A percentile compares a stretch with the other conserved stretches of the same genome.
Conservation (phyloP, 1,140 invertebrate species). For the Scaptodrosophila lebanonensis region DNA sequence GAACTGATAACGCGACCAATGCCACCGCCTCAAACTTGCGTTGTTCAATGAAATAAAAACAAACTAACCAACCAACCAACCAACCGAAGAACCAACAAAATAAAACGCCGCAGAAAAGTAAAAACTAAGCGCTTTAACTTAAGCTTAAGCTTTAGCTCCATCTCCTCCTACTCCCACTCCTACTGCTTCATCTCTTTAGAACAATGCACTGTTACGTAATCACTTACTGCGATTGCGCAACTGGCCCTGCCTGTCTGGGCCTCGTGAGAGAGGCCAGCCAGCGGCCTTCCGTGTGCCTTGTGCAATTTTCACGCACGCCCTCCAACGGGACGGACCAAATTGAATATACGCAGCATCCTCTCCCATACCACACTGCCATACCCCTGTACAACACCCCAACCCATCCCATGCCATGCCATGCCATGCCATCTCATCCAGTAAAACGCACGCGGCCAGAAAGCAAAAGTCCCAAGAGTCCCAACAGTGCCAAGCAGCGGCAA, state of each 20-base stretch:
- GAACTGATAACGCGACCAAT: conserved; percentile 28
- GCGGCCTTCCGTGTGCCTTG: conserved; percentile 62
- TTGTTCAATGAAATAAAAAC: conserved; percentile 53
- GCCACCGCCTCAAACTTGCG: conserved; percentile 25
- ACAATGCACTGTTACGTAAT: conserved; percentile 71
- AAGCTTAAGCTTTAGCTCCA: neutral
- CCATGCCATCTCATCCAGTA: too few relatives aligned
- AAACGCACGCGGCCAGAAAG: neutral
- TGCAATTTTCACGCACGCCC: conserved; percentile 65
- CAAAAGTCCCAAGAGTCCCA: conserved; percentile 22
- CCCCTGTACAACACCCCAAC: too few relatives aligned
- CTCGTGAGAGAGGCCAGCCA: conserved; percentile 47
- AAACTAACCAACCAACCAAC: conserved; percentile 16
- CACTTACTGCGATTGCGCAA: conserved; percentile 68
- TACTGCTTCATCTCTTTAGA: too few relatives aligned
- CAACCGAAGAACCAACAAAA: conserved; percentile 7
- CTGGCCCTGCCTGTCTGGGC: conserved; percentile 24
- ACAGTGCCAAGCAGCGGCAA: neutral
- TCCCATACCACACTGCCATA: too few relatives aligned
- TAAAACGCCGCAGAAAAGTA: conserved; percentile 13
- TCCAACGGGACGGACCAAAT: conserved; percentile 32
- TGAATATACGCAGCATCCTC: conserved; percentile 30
- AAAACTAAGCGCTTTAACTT: neutral
- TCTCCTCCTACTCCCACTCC: too few relatives aligned
- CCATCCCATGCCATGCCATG: too few relatives aligned